These are phyloP conservation scores for Deilephila porcellus DNA, from an alignment of 2,888 invertebrate genomes.

Conservation along the genomic window DNA sequence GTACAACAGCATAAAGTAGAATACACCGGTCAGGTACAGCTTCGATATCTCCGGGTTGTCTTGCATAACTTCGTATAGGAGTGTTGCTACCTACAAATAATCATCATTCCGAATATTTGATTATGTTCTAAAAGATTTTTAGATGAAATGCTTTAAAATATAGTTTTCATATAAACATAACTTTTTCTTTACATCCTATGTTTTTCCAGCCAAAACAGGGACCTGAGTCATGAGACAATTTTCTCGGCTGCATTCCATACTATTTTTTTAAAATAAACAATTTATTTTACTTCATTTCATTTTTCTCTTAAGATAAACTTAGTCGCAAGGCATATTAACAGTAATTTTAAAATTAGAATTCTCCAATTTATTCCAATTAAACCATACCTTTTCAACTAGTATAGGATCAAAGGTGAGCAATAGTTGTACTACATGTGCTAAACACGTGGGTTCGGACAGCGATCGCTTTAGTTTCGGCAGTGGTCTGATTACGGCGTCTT, in stretches of 20 bases:
- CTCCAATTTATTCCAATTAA: background rate
- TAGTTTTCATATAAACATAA: too few relatives aligned
- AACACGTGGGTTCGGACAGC: slow-evolving; percentile 93
- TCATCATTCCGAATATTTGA: too few relatives aligned
- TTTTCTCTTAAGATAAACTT: too few relatives aligned
- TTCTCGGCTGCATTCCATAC: too few relatives aligned
- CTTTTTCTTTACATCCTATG: too few relatives aligned
- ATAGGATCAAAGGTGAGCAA: slow-evolving; percentile 98
- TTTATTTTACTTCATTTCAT: too few relatives aligned
- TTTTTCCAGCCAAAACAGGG: too few relatives aligned
- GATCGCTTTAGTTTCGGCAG: slow-evolving; percentile 95
- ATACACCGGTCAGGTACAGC: slow-evolving; percentile 97
- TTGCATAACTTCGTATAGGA: slow-evolving; percentile 94
- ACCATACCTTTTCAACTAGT: slow-evolving; percentile 92
- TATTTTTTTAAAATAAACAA: too few relatives aligned
- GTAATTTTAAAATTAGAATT: background rate
- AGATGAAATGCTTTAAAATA: too few relatives aligned
- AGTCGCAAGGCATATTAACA: too few relatives aligned
- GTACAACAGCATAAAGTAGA: slow-evolving; percentile 99
- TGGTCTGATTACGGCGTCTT: slow-evolving; percentile 98
- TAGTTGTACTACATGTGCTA: slow-evolving; percentile 97
- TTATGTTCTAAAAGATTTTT: too few relatives aligned
- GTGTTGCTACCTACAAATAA: slow-evolving; percentile 88
- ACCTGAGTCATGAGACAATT: too few relatives aligned
- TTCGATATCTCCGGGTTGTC: slow-evolving; percentile 98